A percentile compares a stretch with the other conserved stretches of the same genome.
Conservation (phyloP, 2,113 vertebrate species). For the Coryphaenoides rupestris region DNA sequence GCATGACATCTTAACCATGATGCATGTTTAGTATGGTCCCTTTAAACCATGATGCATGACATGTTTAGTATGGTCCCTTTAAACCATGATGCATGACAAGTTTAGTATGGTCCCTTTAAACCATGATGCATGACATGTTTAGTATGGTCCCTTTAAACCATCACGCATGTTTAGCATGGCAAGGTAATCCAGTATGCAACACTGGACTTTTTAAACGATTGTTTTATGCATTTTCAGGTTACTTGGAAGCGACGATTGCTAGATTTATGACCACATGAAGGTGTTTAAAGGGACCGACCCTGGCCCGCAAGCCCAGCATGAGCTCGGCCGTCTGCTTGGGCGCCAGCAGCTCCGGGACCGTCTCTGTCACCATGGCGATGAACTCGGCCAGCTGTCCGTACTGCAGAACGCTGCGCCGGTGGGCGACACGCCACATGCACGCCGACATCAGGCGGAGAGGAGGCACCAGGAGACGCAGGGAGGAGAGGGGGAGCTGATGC, state of each 20-base stretch:
- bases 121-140: not conserved
- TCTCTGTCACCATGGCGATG: constrained; percentile 53
- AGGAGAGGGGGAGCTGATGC: constrained; percentile 39
- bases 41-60: too few relatives aligned
- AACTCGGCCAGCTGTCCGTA: constrained; percentile 71
- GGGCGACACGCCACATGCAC: constrained; percentile 60
- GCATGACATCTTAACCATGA: too few relatives aligned
- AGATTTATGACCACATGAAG: not conserved
- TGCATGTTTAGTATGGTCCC: too few relatives aligned
- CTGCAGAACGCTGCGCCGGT: constrained; percentile 50
- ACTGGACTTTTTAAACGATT: not conserved
- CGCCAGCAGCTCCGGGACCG: constrained; percentile 69
- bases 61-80: too few relatives aligned
- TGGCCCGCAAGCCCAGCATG: constrained; percentile 70
- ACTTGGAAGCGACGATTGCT: too few relatives aligned
- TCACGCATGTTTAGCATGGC: too few relatives aligned
- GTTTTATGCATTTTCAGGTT: not conserved
- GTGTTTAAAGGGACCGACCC: constrained; percentile 58
- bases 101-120: not conserved
- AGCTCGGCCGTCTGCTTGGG: constrained; percentile 67
- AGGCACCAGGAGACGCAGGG: constrained; percentile 51
- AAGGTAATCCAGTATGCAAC: too few relatives aligned
- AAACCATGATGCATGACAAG: too few relatives aligned
- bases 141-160: too few relatives aligned
- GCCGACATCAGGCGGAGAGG: constrained; percentile 65